Base-by-base conservation (phyloP, 2,888 invertebrate species). In the Melangyna quadrimaculata region DNA sequence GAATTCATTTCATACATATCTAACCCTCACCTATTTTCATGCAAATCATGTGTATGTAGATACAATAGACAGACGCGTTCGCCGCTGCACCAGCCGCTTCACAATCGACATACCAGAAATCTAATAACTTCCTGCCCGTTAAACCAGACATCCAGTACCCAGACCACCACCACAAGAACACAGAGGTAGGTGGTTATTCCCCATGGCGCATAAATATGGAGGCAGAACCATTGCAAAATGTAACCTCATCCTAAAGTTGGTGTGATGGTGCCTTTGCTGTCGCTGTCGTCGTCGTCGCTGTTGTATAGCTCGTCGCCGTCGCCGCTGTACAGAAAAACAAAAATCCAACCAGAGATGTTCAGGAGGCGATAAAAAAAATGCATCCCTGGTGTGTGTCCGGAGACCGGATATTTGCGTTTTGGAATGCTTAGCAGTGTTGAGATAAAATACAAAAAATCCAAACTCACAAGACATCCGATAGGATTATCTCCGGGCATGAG, bases 41-140 rank as follows among this genome's bases (percentile, higher is more conserved):
- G 61, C 51, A 78, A 74, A 83, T n/a, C n/a, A n/a, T n/a, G n/a
- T n/a, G n/a, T 27, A 51, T 51, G 24, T n/a, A 27, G 2, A 27
- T 74, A 83, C 71, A 79, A 74, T 61, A 32, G 75, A 19, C 27
- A 32, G 73, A 65, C 74, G 37, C 29, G 17, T 61, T 9, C 19
- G 9, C 8, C 12, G 22, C 29, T 19, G 43, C 19, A 12, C 5
- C 45, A 9, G 24, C 24, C n/a, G 35, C 29, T 48, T 29, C 17
- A 32, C 63, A 61, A 75, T 75, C 61, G 75, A 75, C 72, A 80
- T 77, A 77, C 70, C 79, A 63, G 45, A 55, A 77, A 84, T 84
- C 84, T 75, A 80, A 84, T 80, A 84, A 80, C 72, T 80, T 80
- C 80, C 84, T 77, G 67, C 69, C 72, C 71, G 45, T 84, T 80